Percentiles rank a stretch among this genome's conserved stretches.
Evolutionary conservation across 2,888 invertebrate species (phyloP).

Genomic region (Allacma fusca): DNA sequence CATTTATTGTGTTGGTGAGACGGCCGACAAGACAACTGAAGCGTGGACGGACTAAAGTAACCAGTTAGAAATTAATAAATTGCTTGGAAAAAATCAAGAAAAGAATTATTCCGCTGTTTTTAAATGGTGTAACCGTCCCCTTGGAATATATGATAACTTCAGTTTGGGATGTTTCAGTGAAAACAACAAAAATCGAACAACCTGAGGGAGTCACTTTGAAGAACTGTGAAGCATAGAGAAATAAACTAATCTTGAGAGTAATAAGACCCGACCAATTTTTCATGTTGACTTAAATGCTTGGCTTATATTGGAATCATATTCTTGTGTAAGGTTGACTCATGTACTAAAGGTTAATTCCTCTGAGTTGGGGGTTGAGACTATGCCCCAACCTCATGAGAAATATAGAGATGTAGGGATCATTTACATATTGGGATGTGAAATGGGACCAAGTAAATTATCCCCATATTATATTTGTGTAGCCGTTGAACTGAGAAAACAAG

Average conservation of each 20-base stretch:
- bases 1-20: too few relatives aligned
- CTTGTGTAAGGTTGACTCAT: neutral
- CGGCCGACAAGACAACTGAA: neutral
- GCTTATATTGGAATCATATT: neutral
- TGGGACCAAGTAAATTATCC: conserved; percentile 2
- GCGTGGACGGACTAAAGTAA: neutral
- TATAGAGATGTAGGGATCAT: too few relatives aligned
- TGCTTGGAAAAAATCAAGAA: neutral
- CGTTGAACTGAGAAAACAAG: conserved; percentile 27
- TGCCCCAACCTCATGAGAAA: neutral
- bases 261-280: neutral
- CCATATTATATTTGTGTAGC: conserved; percentile 5
- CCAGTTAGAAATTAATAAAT: conserved; percentile 17
- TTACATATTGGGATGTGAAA: neutral
- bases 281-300: neutral
- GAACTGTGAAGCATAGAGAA: too few relatives aligned
- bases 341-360: neutral
- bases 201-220: too few relatives aligned
- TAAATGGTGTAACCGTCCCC: too few relatives aligned
- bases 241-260: neutral
- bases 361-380: neutral
- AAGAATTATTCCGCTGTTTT: too few relatives aligned
- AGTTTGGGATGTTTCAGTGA: too few relatives aligned
- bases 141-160: too few relatives aligned
- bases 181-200: too few relatives aligned